phyloP scores from a whole-genome alignment of 2,113 vertebrate genomes.

The Phrynocephalus versicolor region DNA sequence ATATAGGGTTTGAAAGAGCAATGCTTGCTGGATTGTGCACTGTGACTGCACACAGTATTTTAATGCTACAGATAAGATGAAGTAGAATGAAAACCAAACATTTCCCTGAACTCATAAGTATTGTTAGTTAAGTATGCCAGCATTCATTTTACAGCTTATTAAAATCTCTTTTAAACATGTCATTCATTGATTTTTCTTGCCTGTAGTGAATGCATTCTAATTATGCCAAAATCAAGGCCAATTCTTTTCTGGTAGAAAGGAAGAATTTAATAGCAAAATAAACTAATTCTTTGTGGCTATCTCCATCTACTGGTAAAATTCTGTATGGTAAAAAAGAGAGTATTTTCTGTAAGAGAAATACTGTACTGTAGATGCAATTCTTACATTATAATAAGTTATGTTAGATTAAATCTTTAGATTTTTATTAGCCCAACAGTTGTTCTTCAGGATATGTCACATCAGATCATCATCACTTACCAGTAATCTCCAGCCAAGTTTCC shows the following conservation, averaged over 20 bases:
- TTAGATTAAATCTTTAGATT: no score
- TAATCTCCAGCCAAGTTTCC: background rate
- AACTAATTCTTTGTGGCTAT: background rate
- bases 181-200: background rate
- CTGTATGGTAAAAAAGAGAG: accelerated
- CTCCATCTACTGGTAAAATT: constrained; percentile 51
- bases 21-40: background rate
- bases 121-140: accelerated
- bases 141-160: background rate
- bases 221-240: background rate
- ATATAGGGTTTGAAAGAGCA: background rate
- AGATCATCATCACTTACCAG: background rate
- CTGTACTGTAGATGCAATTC: background rate
- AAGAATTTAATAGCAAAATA: background rate
- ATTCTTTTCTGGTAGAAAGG: accelerated
- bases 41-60: background rate
- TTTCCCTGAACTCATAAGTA: background rate
- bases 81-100: background rate
- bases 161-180: background rate
- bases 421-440: no score
- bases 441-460: background rate
- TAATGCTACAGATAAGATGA: background rate
- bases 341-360: accelerated
- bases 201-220: background rate
- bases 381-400: background rate